Base-by-base conservation (phyloP, 2,888 invertebrate genomes). In the Drosophila histrio region DNA sequence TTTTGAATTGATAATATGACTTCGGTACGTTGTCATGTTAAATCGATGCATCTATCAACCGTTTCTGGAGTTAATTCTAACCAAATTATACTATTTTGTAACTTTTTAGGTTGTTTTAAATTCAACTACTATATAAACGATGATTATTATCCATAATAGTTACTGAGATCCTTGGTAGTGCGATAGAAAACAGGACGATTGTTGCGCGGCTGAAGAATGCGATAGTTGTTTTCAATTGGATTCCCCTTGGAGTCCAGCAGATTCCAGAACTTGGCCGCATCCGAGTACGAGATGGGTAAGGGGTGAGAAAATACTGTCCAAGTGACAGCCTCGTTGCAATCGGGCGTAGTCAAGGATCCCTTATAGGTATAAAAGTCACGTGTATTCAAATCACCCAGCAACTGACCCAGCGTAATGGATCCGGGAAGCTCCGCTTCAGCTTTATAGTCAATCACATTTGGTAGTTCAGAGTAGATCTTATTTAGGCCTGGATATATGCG, bases 311-410 rank as follows among this genome's bases (percentile, higher is more conserved):
- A 93, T 1, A 96, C 93, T 8, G 95, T 94, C 95, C 96, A 96
- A 4, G 93, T 93, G 28, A 96, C 95, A 0, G 93, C 93, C 87
- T 96, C 95, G 54, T 94, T 93, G 88, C 96, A 96, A 0, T 82
- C 92, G 0, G 96, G 96, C 0, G 96, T 96, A 0, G 96, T 96
- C 52, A 96, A 92, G 0, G 96, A 96, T 0, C 96, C 96, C 24
- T 67, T 77, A n/a, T 91, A 91, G 1, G 89, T 80, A 44, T 75
- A 90, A 50, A 86, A 91, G 17, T 89, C 69, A 1, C 78, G 81
- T 2, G 84, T 79, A 54, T 87, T 82, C 9, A 91, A 56, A 50
- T 88, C 82, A 0, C 88, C 87, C 26, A 91, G 57, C 26, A 91
- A 59, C 3, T 91, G 90, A 1, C 80, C 86, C 32, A 90, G 70